Base-by-base conservation (phyloP, 2,888 invertebrate species). In the Parelbella ahira region DNA sequence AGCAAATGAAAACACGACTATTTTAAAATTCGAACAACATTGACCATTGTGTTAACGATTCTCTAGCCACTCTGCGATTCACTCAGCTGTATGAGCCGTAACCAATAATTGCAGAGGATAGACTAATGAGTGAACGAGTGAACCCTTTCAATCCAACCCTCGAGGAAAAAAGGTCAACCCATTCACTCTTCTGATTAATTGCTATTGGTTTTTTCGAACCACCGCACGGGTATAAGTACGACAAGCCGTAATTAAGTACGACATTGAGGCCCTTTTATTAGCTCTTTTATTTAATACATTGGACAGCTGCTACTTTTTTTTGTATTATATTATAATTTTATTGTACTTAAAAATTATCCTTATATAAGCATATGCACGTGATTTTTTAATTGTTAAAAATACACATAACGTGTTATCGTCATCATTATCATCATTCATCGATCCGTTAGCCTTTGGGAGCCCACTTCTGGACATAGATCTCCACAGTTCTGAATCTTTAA, bases 171-270 rank as follows among this genome's bases (percentile, higher is more conserved):
- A 78, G 74, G 74, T 72, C 73, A 72, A 72, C 80, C 70, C 69
- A 56, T 61, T 65, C 63, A 73, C 73, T 73, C 60, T 61, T 54
- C 74, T 76, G 76, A 82, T 81, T 83, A 81, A 83, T 82, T 73
- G 72, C 41, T 41, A 41, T 41, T 41, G 41, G 41, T 33, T 41
- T 41, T 39, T 41, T 41, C 32, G 32, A 13, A 33, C 32, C 39
- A 25, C 39, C 19, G 37, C 19, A 12, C 19, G n/a, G 30, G 24
- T 30, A 39, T 39, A 25, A 30, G 30, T 39, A 39, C 39, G 23
- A 30, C 37, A 29, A 25, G 39, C 32, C 19, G 32, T 41, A 32
- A 41, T 41, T 41, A 41, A 41, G 33, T 41, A 25, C 24, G 39
- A 39, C 39, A 41, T 41, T 32, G 33, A 41, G 19, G 37, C 39